These are phyloP conservation scores for Tetropium fuscum DNA, from an alignment of 2,888 invertebrate species.

Conservation along the genomic window DNA sequence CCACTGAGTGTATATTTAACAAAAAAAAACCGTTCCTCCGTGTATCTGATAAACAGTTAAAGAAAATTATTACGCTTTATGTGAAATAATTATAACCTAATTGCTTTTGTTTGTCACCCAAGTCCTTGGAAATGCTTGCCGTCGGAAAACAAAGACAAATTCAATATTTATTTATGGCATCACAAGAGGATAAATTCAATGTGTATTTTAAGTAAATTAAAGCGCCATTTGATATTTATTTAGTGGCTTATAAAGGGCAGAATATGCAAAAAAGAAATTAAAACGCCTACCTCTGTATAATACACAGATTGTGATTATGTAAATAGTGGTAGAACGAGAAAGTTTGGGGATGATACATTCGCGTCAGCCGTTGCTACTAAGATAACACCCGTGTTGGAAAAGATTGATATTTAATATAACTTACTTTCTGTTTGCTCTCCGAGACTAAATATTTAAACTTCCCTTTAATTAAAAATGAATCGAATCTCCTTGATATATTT, in stretches of 20 bases:
- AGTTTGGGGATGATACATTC: slow-evolving; percentile 22
- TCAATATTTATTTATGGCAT: no score
- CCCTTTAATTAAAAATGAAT: slow-evolving; percentile 29
- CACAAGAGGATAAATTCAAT: slow-evolving; percentile 1
- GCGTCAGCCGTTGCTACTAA: slow-evolving; percentile 7
- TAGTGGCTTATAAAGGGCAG: slow-evolving; percentile 3
- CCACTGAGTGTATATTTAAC: no score
- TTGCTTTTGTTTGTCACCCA: no score
- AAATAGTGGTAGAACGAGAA: slow-evolving; percentile 12
- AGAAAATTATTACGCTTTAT: no score
- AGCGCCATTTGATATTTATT: slow-evolving; percentile 13
- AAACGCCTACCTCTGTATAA: background rate
- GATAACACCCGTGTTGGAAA: slow-evolving; percentile 21
- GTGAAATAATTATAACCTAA: no score
- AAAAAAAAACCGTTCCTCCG: no score
- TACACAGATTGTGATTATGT: slow-evolving; percentile 18
- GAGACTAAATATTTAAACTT: slow-evolving; percentile 29
- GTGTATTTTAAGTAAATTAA: slow-evolving; percentile 4
- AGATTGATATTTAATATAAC: slow-evolving; percentile 30
- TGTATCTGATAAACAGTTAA: no score
- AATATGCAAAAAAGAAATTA: slow-evolving; percentile 15
- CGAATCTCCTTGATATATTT: slow-evolving; percentile 23
- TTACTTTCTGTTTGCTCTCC: slow-evolving; percentile 23
- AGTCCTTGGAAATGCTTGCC: no score
- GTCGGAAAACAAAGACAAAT: no score